Evolutionary conservation across 1,140 invertebrate genomes (phyloP), one percentile per base, ranked within the genome.

Genomic region (Drosophila guanche): DNA sequence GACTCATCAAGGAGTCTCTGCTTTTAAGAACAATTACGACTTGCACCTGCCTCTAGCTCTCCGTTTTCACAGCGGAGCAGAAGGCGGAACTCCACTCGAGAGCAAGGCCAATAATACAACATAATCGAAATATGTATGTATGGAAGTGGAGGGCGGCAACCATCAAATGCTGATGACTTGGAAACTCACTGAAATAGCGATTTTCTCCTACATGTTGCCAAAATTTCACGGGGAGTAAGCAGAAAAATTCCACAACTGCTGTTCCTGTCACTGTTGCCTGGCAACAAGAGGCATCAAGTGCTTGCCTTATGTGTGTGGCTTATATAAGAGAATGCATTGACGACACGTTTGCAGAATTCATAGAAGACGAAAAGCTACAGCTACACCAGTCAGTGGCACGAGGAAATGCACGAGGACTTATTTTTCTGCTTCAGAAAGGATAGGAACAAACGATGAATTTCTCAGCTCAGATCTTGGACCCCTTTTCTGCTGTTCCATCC

Each of bases 81-180:
- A 46, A 67, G 46, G 27, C 20, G 52, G 65, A 67, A 53, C 53
- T 66, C 65, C 60, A 47, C 41, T 46, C 14, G 27, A 43, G 45
- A n/a, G 42, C 33, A 14, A n/a, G 41, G 50, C 65, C 43, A 67
- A 67, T 67, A 42, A 55, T 68, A 33, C 65, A 23, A n/a, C n/a
- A n/a, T n/a, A n/a, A n/a, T n/a, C n/a, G n/a, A 29, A 4, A 29
- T 25, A 20, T 5, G 4, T 5, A 62, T 42, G 37, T 57, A 25
- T n/a, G 1, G 51, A 7, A 5, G 14, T 14, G 5, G 2, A 37
- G 33, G 8, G 8, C n/a, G n/a, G 27, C 27, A 33, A 1, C 5
- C 5, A 41, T 29, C 3, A 48, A 29, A 10, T 16, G 14, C 6
- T 0, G 14, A 20, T 43, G 53, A 25, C 42, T 54, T 10, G 37